These are phyloP conservation scores for Apis mellifera DNA, from an alignment of 1,140 invertebrate species.

Conservation along the genomic window DNA sequence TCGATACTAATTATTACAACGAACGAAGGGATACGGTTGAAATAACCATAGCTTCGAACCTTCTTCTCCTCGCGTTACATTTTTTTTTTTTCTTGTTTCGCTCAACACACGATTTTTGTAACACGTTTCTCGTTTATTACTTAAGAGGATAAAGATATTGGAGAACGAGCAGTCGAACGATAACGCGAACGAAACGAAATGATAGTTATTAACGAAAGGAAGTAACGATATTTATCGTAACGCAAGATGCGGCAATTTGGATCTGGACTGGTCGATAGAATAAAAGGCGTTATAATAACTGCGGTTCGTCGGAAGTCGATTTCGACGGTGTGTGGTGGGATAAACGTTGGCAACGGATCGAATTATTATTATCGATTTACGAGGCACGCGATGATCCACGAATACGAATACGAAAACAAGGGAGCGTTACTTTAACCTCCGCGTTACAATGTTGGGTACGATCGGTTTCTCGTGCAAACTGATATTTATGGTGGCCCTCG, in stretches of 20 bases:
- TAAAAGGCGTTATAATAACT: no score
- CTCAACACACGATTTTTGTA: no score
- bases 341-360: slow-evolving; percentile 6
- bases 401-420: not conserved
- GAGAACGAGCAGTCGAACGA: not conserved
- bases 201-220: not conserved
- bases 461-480: slow-evolving; percentile 56
- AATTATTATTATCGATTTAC: slow-evolving; percentile 28
- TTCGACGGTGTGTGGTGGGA: not conserved
- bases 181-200: not conserved
- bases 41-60: no score
- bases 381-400: not conserved
- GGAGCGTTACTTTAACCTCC: slow-evolving; percentile 29
- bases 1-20: no score
- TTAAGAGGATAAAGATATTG: not conserved
- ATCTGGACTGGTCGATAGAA: no score
- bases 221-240: not conserved
- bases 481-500: slow-evolving; percentile 58
- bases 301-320: not conserved
- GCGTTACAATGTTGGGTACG: slow-evolving; percentile 33
- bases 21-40: no score
- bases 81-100: no score
- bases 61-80: no score
- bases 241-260: not conserved
- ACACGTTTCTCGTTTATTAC: not conserved